Conservation (phyloP, 2,113 vertebrate genomes). For the Lepidothrix coronata region DNA sequence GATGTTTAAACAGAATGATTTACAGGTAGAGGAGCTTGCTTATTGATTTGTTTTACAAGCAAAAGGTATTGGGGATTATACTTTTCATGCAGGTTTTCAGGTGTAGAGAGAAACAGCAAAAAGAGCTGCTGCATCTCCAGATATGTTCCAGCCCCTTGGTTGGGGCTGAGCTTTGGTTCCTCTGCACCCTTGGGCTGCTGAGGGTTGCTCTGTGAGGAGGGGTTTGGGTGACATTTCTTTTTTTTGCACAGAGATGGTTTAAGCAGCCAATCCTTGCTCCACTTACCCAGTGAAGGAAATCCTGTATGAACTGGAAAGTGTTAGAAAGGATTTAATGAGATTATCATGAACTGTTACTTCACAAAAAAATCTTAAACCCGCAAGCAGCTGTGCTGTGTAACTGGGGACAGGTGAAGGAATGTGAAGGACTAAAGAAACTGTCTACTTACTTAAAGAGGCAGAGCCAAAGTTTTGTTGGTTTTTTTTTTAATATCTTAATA, state of each 20-base stretch:
- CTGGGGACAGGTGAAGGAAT: constrained; percentile 59
- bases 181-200: neutral
- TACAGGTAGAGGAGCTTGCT: neutral
- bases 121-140: neutral
- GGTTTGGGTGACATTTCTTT: neutral
- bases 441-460: constrained; percentile 17
- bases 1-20: neutral
- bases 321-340: constrained; percentile 76
- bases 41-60: neutral
- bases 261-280: neutral
- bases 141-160: neutral
- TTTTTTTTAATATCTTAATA: neutral
- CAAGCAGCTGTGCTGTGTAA: constrained; percentile 57
- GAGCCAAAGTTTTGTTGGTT: neutral
- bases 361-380: constrained; percentile 49
- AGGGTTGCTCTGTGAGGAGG: neutral
- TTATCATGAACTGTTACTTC: constrained; percentile 79
- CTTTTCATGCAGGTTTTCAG: neutral
- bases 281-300: neutral
- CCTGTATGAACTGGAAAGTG: constrained; percentile 64
- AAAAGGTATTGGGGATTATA: neutral
- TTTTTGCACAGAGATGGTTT: neutral
- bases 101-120: neutral
- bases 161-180: neutral
- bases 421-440: neutral